These are phyloP conservation scores for Ernsta delagoae DNA, from an alignment of 2,888 invertebrate genomes.

Conservation along the genomic window DNA sequence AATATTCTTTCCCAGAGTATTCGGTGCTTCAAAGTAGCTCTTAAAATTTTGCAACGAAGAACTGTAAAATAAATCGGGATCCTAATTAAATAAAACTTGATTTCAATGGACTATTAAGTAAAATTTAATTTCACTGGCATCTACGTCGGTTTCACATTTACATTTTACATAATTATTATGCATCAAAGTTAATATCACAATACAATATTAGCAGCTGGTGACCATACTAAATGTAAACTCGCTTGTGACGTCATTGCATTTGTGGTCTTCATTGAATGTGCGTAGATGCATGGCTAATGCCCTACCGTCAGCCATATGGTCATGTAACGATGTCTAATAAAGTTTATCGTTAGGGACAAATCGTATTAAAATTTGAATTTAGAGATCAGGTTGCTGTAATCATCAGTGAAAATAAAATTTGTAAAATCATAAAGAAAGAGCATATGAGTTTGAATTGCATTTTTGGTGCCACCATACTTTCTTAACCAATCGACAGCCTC, in stretches of 20 bases:
- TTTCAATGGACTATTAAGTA: no score
- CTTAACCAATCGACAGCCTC: constrained; percentile 24
- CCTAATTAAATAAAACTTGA: neutral
- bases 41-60: no score
- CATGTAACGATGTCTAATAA: neutral
- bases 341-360: constrained; percentile 1
- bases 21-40: no score
- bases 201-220: constrained; percentile 72
- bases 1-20: constrained; percentile 25
- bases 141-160: constrained; percentile 47
- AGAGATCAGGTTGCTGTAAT: no score
- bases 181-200: constrained; percentile 68
- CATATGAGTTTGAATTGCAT: neutral
- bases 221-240: constrained; percentile 61
- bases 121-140: neutral
- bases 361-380: no score
- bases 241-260: constrained; percentile 57
- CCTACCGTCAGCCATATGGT: neutral
- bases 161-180: constrained; percentile 57
- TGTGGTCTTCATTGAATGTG: constrained; percentile 49
- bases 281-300: constrained; percentile 38
- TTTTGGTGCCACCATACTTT: constrained; percentile 1
- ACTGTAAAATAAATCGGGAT: no score
- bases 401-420: no score
- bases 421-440: neutral